Conservation (phyloP, 2,113 vertebrate species). For the Theropithecus gelada region DNA sequence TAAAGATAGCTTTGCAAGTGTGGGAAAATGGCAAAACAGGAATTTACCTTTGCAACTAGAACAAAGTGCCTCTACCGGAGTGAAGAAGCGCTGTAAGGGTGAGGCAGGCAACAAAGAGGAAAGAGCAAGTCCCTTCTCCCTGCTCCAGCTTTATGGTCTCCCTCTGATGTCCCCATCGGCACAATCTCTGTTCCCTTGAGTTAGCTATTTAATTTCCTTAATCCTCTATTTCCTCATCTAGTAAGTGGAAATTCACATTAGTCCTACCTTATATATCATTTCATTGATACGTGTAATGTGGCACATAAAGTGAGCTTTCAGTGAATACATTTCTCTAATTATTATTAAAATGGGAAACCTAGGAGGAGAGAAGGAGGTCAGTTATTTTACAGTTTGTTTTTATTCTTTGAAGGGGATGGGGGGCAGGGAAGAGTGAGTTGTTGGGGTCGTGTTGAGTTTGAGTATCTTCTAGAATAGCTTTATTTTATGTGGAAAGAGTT, state of each 20-base stretch:
- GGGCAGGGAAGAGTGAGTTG: not conserved
- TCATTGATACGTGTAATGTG: not conserved
- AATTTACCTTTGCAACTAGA: not conserved
- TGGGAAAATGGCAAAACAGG: not conserved
- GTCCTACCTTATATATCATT: not conserved
- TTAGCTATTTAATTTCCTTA: not conserved
- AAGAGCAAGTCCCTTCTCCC: not conserved
- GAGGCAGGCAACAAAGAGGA: not conserved
- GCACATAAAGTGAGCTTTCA: not conserved
- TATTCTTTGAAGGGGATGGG: not conserved
- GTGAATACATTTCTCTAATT: not conserved
- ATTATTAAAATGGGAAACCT: not conserved
- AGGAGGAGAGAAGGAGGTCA: not conserved
- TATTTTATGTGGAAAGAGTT: not conserved
- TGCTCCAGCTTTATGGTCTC: not conserved
- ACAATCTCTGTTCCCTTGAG: not conserved
- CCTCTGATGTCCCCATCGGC: not conserved
- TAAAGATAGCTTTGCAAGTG: not conserved
- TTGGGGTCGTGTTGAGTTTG: not conserved
- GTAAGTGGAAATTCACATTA: not conserved
- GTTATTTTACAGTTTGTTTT: not conserved
- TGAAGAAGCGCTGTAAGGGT: not conserved
- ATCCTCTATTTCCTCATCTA: not conserved
- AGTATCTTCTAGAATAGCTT: not conserved
- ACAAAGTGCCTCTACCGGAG: not conserved